Base-by-base conservation (phyloP, 2,797 vertebrate species). In the Trichosurus vulpecula region DNA sequence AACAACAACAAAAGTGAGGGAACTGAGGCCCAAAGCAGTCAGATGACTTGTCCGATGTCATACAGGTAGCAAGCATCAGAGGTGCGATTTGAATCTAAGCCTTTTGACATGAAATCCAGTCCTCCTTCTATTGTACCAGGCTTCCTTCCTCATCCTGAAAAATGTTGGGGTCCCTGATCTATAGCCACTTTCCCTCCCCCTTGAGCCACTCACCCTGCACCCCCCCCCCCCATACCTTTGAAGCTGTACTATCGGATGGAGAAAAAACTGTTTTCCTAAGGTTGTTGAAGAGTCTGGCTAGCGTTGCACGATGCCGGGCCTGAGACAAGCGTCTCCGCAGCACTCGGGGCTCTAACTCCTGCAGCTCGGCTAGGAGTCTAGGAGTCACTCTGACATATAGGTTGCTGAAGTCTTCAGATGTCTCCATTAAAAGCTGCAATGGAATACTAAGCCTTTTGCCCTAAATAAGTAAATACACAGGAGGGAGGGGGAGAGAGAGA, bases 151-250 rank as follows among this genome's bases (percentile, higher is more conserved):
- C 22, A 27, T 81, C 22, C 41, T 47, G 4, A 47, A 47, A 1
- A 47, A 47, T 9, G 22, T 10, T 12, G 41, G 41, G n/a, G 11
- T 6, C 19, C 41, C 74, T 47, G 41, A 25, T 3, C 19, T 25
- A 47, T 81, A 25, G 25, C 41, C 9, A 27, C 41, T 12, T 74
- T 16, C 58, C 51, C 14, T 3, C 47, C 13, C 29, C 47, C 91
- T 57, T 54, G 2, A 47, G 41, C 41, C 41, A 25, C 66, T 66
- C 89, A 41, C 19, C 14, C 90, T 30, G 2, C n/a, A n/a, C n/a
- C 55, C 91, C 66, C 95, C 55, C 91, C 66, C 95, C 96, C 47
- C 74, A 0, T 98, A 99, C 99, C 99, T 98, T 99, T 4, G 99
- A 98, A 91, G 98, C 98, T 1, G 96, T 98, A 94, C 94, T 97